Conservation (phyloP, 2,797 vertebrate species). For the Toxotes lorentzi region DNA sequence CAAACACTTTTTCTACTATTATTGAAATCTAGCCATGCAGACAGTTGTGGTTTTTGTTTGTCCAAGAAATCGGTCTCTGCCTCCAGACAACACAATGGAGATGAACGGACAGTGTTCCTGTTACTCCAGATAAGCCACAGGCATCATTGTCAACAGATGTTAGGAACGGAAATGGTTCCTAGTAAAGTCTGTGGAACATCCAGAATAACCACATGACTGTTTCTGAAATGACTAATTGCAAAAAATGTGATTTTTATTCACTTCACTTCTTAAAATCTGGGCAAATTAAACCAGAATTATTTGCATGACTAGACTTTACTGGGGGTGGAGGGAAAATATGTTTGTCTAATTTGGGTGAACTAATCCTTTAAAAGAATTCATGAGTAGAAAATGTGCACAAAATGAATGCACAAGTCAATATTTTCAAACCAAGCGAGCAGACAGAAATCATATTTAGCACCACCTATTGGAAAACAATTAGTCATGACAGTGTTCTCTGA, state of each 20-base stretch:
- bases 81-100: background rate
- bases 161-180: background rate
- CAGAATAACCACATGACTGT: background rate
- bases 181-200: too few relatives aligned
- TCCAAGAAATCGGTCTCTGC: background rate
- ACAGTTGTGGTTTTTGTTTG: background rate
- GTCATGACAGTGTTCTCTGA: background rate
- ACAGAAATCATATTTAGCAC: slow-evolving; percentile 4
- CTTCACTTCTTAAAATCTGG: background rate
- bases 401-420: background rate
- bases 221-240: background rate
- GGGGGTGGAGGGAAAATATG: background rate
- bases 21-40: accelerated
- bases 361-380: background rate
- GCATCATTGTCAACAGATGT: background rate
- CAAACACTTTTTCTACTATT: background rate
- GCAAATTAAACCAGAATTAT: background rate
- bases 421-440: background rate
- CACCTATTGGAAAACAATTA: slow-evolving; percentile 8
- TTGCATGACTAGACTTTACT: background rate
- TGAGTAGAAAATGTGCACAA: background rate
- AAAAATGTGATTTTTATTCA: background rate
- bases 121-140: background rate
- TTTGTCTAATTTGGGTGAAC: background rate
- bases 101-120: background rate